Percentiles rank a stretch among this genome's conserved stretches.
Conservation (phyloP, 2,797 vertebrate species). For the Eutrigla gurnardus region DNA sequence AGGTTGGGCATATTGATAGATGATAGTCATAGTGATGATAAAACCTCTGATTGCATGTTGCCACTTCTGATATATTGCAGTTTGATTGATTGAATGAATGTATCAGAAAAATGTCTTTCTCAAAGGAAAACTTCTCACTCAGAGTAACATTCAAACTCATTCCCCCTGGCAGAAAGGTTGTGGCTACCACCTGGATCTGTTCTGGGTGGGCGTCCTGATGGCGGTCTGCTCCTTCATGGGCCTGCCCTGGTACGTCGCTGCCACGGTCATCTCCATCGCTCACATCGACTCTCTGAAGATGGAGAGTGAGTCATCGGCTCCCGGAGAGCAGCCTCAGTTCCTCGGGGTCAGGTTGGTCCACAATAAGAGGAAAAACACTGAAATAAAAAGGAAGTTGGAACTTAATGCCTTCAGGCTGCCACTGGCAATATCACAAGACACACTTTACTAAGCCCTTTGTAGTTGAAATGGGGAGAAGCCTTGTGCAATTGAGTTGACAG, state of each 20-base stretch:
- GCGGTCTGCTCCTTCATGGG: slow-evolving; percentile 94
- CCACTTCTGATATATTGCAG: background rate
- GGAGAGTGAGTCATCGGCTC: slow-evolving; percentile 97
- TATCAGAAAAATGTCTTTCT: background rate
- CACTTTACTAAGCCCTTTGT: background rate
- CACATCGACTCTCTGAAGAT: slow-evolving; percentile 98
- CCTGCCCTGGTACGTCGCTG: slow-evolving; percentile 98
- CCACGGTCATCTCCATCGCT: slow-evolving; percentile 98
- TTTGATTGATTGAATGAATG: background rate
- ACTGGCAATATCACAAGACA: background rate
- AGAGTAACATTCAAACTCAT: background rate
- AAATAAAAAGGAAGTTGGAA: background rate
- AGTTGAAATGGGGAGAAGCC: background rate
- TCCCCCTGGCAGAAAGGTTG: slow-evolving; percentile 89
- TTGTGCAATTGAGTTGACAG: slow-evolving; percentile 12
- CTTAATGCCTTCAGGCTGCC: background rate
- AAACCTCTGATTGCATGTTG: background rate
- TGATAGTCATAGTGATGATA: background rate
- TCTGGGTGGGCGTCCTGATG: slow-evolving; percentile 96
- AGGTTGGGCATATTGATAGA: slow-evolving; percentile 69
- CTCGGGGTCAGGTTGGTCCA: slow-evolving; percentile 91
- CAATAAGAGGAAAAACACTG: background rate
- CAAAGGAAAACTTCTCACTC: background rate
- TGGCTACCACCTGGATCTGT: slow-evolving; percentile 95
- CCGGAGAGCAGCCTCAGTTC: slow-evolving; percentile 96